Base-by-base conservation (phyloP, 2,797 vertebrate genomes). In the Eidolon dupreanum region DNA sequence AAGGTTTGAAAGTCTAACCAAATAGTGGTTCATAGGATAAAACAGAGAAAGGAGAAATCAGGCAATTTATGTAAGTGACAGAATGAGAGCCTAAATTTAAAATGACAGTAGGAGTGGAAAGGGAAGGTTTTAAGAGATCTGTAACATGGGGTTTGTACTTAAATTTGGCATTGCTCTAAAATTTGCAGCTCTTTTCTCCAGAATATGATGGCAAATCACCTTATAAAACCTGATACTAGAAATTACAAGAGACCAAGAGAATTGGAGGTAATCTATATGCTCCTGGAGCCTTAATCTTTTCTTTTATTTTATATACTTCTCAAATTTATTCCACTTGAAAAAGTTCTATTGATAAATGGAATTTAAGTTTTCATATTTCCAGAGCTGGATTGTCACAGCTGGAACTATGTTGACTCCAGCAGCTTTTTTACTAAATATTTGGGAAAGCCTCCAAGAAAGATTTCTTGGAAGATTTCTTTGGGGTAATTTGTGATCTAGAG, bases 201-300 rank as follows among this genome's bases (percentile, higher is more conserved):
- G 77, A 87, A 57, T 78, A 94, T 90, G 68, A 97, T 97, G 97
- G 90, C 95, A 78, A 88, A 31, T 83, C 77, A 96, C 28, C 81
- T 85, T 74, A 84, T 92, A 92, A 98, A 96, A 82, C 16, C 96
- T 31, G 97, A 98, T 90, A 82, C 66, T 90, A 95, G 95, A 95
- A 97, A 92, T 63, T 94, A 88, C 90, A 97, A 98, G 88, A 97
- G 96, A 55, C 28, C 93, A 70, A 97, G 97, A 92, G 97, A 97
- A 53, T n/a, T 90, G 57, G 97, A 98, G 96, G 97, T 98, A 96
- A 96, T 90, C 31, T 68, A 5, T 88, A 26, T 96, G 57, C 15
- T 74, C 19, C 31, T 71, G 61, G 36, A 93, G 15, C 1, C 38
- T 78, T 88, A 77, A 41, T 85, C 20, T 90, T 83, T 75, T 41